Conservation (phyloP, 2,113 vertebrate species). For the Syrrhaptes paradoxus region DNA sequence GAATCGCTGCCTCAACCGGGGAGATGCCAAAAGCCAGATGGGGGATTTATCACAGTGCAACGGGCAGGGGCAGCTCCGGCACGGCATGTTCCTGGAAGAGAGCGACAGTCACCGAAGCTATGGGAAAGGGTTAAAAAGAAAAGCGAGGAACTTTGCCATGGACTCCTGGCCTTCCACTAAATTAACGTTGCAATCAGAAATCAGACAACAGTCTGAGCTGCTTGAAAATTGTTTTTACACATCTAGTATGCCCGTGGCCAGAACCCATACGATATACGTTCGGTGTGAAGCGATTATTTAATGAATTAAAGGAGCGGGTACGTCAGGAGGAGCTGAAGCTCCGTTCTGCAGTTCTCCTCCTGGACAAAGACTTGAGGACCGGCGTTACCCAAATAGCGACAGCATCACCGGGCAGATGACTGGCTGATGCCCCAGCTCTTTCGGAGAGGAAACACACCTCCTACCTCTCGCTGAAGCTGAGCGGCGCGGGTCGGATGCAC, state of each 20-base stretch:
- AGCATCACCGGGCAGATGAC: neutral
- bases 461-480: neutral
- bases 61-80: conserved; percentile 30
- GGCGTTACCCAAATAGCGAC: neutral
- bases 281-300: conserved; percentile 48
- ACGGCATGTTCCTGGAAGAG: neutral
- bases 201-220: conserved; percentile 35
- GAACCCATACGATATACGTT: neutral
- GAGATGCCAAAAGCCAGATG: conserved; percentile 60
- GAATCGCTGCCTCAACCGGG: conserved; percentile 11
- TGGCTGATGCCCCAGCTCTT: neutral
- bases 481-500: neutral
- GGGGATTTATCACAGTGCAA: conserved; percentile 25
- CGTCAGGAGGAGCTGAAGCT: conserved; percentile 34
- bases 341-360: neutral
- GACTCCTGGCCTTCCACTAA: conserved; percentile 10
- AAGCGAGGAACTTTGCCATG: conserved; percentile 11
- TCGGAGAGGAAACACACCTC: neutral
- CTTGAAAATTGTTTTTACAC: conserved; percentile 29
- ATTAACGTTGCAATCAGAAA: conserved; percentile 26
- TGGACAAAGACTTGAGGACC: conserved; percentile 29
- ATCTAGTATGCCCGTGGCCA: neutral
- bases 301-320: conserved; percentile 61
- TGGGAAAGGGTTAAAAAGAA: conserved; percentile 55
- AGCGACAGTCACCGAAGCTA: neutral